These are phyloP conservation scores for Sebastiscus albofasciatus DNA, from an alignment of 2,797 vertebrate genomes.

Conservation along the genomic window DNA sequence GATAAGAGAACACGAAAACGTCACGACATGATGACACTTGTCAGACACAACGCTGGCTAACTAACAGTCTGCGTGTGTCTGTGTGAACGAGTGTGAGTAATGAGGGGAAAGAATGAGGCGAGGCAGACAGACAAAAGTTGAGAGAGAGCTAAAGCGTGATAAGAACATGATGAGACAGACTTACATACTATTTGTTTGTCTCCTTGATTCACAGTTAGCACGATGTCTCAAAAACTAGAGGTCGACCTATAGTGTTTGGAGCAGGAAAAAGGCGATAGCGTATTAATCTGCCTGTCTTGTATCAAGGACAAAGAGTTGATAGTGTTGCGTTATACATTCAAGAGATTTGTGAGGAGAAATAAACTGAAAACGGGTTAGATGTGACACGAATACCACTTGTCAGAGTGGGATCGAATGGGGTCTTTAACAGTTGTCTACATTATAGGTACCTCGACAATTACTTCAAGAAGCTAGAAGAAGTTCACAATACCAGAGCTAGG, in stretches of 20 bases:
- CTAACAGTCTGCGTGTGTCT: slow-evolving; percentile 1
- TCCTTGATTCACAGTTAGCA: background rate
- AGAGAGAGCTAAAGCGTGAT: background rate
- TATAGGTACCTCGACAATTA: too few species aligned
- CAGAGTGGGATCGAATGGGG: too few species aligned
- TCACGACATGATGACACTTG: slow-evolving; percentile 66
- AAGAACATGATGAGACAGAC: background rate
- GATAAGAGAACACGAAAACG: slow-evolving; percentile 59
- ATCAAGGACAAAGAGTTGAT: too few species aligned
- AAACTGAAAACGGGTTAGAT: too few species aligned
- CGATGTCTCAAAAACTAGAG: background rate
- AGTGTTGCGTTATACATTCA: too few species aligned
- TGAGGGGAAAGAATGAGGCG: slow-evolving; percentile 23
- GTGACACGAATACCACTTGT: too few species aligned
- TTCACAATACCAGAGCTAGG: background rate
- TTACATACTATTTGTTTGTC: background rate
- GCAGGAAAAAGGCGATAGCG: too few species aligned
- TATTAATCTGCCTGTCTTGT: too few species aligned
- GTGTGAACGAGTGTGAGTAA: slow-evolving; percentile 50
- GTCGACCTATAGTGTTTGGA: background rate
- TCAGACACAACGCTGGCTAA: slow-evolving; percentile 32
- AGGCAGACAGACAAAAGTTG: slow-evolving; percentile 17
- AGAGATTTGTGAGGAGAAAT: too few species aligned
- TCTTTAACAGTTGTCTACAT: too few species aligned
- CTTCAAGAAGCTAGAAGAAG: too few species aligned